Conservation (phyloP, 2,888 invertebrate genomes). For the Hypercompe scribonia region DNA sequence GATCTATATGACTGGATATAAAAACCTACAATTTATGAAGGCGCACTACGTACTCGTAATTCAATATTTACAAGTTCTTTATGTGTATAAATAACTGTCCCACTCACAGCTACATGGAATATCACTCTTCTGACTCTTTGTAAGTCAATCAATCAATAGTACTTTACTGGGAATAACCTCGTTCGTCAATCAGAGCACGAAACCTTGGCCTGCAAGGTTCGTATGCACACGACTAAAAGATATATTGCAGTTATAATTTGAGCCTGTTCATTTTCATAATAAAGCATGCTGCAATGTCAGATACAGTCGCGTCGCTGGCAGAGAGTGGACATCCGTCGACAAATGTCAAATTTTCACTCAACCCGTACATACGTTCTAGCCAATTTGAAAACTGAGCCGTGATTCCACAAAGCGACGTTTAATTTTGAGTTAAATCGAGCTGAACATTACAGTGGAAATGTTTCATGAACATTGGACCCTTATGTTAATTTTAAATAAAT, state of each 20-base stretch:
- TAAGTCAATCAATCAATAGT: constrained; percentile 52
- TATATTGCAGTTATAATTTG: constrained; percentile 66
- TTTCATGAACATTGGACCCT: neutral
- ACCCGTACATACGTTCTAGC: constrained; percentile 55
- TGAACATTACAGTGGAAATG: constrained; percentile 19
- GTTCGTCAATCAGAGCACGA: constrained; percentile 61
- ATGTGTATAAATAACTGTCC: constrained; percentile 42
- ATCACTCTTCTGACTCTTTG: constrained; percentile 30
- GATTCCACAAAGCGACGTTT: constrained; percentile 35
- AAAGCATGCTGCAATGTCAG: constrained; percentile 64
- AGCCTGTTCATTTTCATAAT: constrained; percentile 60
- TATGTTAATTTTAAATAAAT: neutral
- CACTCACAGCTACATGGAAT: constrained; percentile 22
- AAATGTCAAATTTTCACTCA: constrained; percentile 53
- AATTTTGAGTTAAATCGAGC: constrained; percentile 28
- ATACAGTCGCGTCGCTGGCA: constrained; percentile 55
- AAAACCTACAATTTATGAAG: neutral
- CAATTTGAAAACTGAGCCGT: constrained; percentile 45
- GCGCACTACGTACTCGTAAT: constrained; percentile 24
- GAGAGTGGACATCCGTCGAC: constrained; percentile 52
- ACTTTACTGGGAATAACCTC: constrained; percentile 60
- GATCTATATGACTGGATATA: neutral
- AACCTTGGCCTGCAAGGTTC: constrained; percentile 70
- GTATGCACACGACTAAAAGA: constrained; percentile 61
- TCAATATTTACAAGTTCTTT: constrained; percentile 29